Evolutionary conservation across 2,113 vertebrate species (phyloP).

Genomic region (Muntiacus reevesi): DNA sequence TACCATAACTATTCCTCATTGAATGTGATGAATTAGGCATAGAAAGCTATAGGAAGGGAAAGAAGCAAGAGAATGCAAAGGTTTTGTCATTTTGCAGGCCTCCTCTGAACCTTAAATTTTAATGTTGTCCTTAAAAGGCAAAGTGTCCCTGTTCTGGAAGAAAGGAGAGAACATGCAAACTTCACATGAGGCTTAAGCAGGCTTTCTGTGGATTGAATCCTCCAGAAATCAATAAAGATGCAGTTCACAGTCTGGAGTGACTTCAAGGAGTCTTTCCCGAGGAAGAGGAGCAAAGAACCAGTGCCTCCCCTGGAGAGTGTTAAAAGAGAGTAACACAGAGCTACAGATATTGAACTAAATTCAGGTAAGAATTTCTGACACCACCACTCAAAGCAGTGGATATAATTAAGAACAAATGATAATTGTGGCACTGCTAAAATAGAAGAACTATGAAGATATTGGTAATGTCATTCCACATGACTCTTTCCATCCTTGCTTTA

Average conservation of each 20-base stretch:
- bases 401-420: not conserved
- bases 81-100: not conserved
- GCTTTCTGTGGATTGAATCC: not conserved
- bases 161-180: not conserved
- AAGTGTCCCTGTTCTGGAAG: not conserved
- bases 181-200: not conserved
- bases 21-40: not conserved
- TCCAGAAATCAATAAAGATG: not conserved
- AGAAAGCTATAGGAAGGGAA: not conserved
- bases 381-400: not conserved
- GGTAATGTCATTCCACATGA: not conserved
- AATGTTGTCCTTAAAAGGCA: not conserved
- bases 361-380: not conserved
- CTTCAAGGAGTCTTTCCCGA: not conserved
- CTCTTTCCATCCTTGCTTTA: not conserved
- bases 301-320: not conserved
- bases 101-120: not conserved
- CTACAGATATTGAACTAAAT: not conserved
- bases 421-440: not conserved
- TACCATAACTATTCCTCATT: not conserved
- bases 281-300: not conserved
- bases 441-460: not conserved
- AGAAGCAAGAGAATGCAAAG: not conserved
- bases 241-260: not conserved
- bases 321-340: not conserved